Base-by-base conservation (phyloP, 1,140 invertebrate species). In the Penaeus indicus region DNA sequence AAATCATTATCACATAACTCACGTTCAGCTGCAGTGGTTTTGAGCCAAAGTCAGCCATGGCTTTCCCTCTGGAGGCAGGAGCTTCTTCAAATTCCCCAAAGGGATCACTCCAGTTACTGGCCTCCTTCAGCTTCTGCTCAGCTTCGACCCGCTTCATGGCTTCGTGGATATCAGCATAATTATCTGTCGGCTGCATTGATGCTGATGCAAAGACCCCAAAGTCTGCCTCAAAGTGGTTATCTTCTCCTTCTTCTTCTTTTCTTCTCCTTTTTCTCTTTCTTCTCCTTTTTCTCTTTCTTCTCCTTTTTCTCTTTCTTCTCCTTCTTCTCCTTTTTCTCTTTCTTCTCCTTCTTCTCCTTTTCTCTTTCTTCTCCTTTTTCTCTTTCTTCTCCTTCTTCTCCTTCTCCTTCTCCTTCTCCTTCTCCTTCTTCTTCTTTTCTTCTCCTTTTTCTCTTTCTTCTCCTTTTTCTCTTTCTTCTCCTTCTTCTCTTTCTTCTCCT, bases 51-150 rank as follows among this genome's bases (percentile, higher is more conserved):
- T 38, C n/a, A 0, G 84, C 25, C 21, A 77, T 67, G 25, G 64
- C 38, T 61, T 63, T 38, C 27, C 69, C n/a, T 8, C 21, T 47
- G 19, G 69, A n/a, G 8, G 27, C 25, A 25, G 80, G 25, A 21
- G 86, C 72, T 54, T 88, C 87, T 82, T 88, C 87, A 84, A 84
- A 88, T 47, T 88, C 87, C 27, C 87, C 87, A 84, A 88, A 88
- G 11, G 87, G 87, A 88, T 88, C 87, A 67, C 69, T 84, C 87
- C 87, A 88, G 27, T 72, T 62, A 69, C 10, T 84, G 16, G 62
- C 67, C n/a, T 75, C 81, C 62, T 88, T 84, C 81, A 47, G 72
- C 16, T 78, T 88, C 81, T 88, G 87, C 32, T 88, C 87, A 22
- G 25, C 62, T 77, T 88, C 87, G 16, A 60, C 87, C 4, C 87